Percentiles rank a stretch among this genome's conserved stretches.
phyloP scores from a whole-genome alignment of 1,140 invertebrate genomes.

The Drosophila athabasca region DNA sequence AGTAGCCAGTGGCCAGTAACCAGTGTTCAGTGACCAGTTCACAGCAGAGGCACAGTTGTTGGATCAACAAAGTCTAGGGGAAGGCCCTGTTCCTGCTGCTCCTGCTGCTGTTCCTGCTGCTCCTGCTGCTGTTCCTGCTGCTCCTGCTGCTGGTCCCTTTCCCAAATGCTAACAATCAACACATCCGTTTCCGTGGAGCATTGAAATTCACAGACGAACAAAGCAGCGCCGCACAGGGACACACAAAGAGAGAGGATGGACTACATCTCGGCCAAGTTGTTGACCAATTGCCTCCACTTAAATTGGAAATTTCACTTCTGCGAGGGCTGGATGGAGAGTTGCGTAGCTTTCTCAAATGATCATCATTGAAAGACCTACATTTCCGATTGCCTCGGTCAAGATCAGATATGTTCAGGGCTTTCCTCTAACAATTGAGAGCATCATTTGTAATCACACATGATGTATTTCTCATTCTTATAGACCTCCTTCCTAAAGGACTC shows the following conservation, averaged over 20 bases:
- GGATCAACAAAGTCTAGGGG: constrained; percentile 44
- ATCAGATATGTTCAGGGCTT: not conserved
- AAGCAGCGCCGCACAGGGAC: constrained; percentile 7
- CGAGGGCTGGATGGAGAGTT: constrained; percentile 24
- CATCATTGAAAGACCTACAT: too few relatives aligned
- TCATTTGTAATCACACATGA: not conserved
- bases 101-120: constrained; percentile 1
- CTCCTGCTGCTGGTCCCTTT: constrained; percentile 24
- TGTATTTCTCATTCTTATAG: constrained; percentile 10
- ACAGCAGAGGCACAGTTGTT: constrained; percentile 25
- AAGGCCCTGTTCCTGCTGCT: constrained; percentile 8
- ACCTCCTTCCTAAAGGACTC: constrained; percentile 10
- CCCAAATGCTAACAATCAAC: constrained; percentile 57
- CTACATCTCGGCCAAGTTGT: constrained; percentile 50
- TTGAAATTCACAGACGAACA: constrained; percentile 47
- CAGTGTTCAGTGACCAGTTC: constrained; percentile 24
- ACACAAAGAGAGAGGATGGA: constrained; percentile 12
- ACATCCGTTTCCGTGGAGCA: constrained; percentile 67
- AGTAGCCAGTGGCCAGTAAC: constrained; percentile 2
- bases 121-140: constrained; percentile 11
- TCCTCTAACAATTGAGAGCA: too few relatives aligned
- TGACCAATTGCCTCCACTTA: constrained; percentile 60
- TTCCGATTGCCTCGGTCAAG: not conserved
- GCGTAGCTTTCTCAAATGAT: too few relatives aligned
- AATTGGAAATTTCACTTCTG: constrained; percentile 36